Percentiles rank a stretch among this genome's conserved stretches.
These are phyloP conservation scores for Percina caprodes DNA, from an alignment of 2,113 vertebrate genomes.

Conservation along the genomic window DNA sequence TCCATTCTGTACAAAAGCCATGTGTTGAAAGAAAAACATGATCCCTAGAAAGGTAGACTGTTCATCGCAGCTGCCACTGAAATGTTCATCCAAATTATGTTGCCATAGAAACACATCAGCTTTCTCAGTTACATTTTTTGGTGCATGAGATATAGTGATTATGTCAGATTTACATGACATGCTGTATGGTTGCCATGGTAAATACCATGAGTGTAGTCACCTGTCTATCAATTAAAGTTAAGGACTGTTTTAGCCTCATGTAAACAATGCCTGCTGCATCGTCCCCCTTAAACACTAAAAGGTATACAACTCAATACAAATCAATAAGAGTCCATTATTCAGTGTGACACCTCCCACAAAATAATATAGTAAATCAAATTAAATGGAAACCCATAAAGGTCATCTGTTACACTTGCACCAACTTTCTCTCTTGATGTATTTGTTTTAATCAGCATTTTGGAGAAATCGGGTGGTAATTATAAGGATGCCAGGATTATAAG, in stretches of 20 bases:
- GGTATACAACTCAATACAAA: constrained; percentile 38
- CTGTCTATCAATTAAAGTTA: background rate
- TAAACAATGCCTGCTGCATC: constrained; percentile 1
- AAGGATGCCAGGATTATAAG: no score
- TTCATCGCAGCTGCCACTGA: constrained; percentile 39
- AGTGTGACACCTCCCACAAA: constrained; percentile 32
- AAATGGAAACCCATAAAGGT: constrained; percentile 50
- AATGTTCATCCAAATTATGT: constrained; percentile 52
- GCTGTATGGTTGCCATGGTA: constrained; percentile 14
- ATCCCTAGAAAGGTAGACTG: constrained; percentile 26
- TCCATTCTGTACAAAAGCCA: background rate
- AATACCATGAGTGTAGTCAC: background rate
- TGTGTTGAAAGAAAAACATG: background rate
- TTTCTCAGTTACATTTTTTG: constrained; percentile 46
- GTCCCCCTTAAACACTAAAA: constrained; percentile 36
- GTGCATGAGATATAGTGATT: constrained; percentile 19
- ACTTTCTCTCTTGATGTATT: constrained; percentile 34
- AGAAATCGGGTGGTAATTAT: constrained; percentile 22
- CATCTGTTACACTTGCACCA: constrained; percentile 26
- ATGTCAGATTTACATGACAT: constrained; percentile 32
- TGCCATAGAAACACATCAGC: constrained; percentile 70
- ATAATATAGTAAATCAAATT: constrained; percentile 48
- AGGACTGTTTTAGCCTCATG: background rate
- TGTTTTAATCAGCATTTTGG: constrained; percentile 46
- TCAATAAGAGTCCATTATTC: constrained; percentile 52